Conservation (phyloP, 1,140 invertebrate species). For the Myzus persicae region DNA sequence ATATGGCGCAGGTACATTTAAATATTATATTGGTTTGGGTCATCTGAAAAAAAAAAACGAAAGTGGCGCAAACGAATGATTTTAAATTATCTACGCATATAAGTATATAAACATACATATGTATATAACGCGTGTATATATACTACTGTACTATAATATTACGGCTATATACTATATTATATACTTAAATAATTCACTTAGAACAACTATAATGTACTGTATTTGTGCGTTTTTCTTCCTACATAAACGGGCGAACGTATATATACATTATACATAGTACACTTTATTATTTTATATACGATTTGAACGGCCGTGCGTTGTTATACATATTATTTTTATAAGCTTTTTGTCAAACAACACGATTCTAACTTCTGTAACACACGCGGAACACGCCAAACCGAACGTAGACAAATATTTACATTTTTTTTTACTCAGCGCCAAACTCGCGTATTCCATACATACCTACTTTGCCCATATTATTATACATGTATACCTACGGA, state of each 20-base stretch:
- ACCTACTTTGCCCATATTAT: no score
- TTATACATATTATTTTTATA: background rate
- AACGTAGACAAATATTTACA: slow-evolving; percentile 35
- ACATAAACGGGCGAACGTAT: background rate
- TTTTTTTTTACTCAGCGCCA: slow-evolving; percentile 15
- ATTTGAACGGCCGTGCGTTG: background rate
- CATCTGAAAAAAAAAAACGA: background rate
- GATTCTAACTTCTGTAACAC: background rate
- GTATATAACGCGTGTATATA: background rate
- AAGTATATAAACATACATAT: background rate
- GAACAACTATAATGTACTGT: background rate
- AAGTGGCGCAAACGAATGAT: background rate
- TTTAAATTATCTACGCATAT: background rate
- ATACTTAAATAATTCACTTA: background rate
- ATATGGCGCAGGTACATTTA: background rate
- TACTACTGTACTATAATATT: background rate
- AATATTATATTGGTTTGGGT: background rate
- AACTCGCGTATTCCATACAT: background rate
- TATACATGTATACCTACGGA: background rate
- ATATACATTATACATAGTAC: background rate
- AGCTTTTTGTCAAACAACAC: slow-evolving; percentile 22
- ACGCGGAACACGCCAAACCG: background rate
- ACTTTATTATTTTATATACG: slow-evolving; percentile 1
- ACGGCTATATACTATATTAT: background rate
- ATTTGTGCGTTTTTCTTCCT: background rate